These are phyloP conservation scores for Triops longicaudatus DNA, from an alignment of 1,140 invertebrate species.

Conservation along the genomic window DNA sequence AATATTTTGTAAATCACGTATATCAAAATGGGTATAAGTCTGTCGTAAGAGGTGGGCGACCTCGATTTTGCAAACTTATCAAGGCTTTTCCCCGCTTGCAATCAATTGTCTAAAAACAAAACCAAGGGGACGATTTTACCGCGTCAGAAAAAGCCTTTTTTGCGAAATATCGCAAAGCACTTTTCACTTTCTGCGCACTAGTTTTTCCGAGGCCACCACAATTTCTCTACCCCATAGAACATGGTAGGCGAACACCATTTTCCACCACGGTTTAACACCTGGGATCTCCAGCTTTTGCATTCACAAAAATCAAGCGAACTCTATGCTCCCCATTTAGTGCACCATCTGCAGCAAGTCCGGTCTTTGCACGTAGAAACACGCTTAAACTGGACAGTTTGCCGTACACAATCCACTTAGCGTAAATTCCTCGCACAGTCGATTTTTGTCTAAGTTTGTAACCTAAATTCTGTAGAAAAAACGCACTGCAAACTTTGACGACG, in stretches of 20 bases:
- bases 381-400: background rate
- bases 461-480: background rate
- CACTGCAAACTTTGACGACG: background rate
- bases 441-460: background rate
- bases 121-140: background rate
- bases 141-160: background rate
- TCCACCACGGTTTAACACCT: background rate
- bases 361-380: background rate
- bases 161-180: background rate
- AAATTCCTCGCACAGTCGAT: background rate
- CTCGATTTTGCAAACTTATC: background rate
- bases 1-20: background rate
- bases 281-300: background rate
- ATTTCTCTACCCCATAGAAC: conserved; percentile 22
- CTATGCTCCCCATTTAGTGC: background rate
- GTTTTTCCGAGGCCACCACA: conserved; percentile 21
- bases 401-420: background rate
- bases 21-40: background rate
- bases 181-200: conserved; percentile 21
- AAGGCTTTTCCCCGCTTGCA: background rate
- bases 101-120: background rate
- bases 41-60: background rate
- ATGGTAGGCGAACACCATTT: conserved; percentile 17
- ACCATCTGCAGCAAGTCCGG: background rate
- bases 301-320: background rate